Percentiles rank a stretch among this genome's conserved stretches.
These are phyloP conservation scores for Hyla sarda DNA, from an alignment of 2,113 vertebrate species.

Conservation along the genomic window DNA sequence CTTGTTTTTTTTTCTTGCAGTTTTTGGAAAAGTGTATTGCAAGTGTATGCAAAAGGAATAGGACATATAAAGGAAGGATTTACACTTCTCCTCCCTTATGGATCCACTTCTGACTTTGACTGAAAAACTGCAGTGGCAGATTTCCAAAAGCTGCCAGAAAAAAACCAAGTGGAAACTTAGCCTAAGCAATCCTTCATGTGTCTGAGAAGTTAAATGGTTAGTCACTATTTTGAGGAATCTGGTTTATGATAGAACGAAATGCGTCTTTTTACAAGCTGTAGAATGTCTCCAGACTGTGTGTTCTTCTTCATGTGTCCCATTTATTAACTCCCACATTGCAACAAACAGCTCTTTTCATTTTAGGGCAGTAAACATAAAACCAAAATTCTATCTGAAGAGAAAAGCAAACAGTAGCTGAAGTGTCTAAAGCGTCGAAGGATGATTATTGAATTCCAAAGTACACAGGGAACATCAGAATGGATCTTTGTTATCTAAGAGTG, in stretches of 20 bases:
- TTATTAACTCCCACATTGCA: not conserved
- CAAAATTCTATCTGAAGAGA: slow-evolving; percentile 46
- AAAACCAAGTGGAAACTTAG: too few species aligned
- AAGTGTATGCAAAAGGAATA: too few species aligned
- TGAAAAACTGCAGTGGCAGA: too few species aligned
- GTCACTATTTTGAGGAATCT: slow-evolving; percentile 6
- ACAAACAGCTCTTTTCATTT: slow-evolving; percentile 50
- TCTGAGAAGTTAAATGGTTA: slow-evolving; percentile 20
- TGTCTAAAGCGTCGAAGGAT: slow-evolving; percentile 22
- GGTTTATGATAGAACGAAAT: slow-evolving; percentile 12
- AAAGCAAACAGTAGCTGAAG: slow-evolving; percentile 48
- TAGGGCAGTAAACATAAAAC: slow-evolving; percentile 40
- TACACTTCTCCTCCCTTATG: too few species aligned
- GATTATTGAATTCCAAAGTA: slow-evolving; percentile 41
- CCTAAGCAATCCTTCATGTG: too few species aligned
- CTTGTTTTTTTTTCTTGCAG: too few species aligned
- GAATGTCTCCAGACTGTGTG: slow-evolving; percentile 24
- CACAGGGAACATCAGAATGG: slow-evolving; percentile 24
- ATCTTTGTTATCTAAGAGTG: slow-evolving; percentile 27
- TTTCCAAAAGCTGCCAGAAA: too few species aligned
- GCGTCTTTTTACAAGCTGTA: slow-evolving; percentile 4
- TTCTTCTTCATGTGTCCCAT: slow-evolving; percentile 17
- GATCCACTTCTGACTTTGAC: too few species aligned
- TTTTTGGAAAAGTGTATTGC: too few species aligned
- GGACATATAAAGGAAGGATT: too few species aligned